Evolutionary conservation across 1,140 invertebrate genomes (phyloP), one percentile per base, ranked within the genome.

Genomic region (Leptopilina clavipes): DNA sequence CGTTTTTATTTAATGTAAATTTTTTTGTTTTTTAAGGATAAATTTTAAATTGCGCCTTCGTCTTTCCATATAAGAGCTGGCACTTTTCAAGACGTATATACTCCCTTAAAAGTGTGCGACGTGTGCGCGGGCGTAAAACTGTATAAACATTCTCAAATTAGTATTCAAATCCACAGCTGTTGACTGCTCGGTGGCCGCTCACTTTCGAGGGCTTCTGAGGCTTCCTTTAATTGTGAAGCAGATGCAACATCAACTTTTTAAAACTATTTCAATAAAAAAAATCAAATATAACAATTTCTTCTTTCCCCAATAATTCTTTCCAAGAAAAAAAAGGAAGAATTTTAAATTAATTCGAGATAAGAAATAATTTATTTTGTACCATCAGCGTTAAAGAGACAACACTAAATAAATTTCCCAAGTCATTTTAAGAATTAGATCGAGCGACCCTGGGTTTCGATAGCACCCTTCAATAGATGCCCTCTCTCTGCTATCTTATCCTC

Each of bases 91-190:
- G 56, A 25, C 17, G 52, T 17, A 54, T 76, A 22, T 71, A 43
- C 22, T 75, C 65, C 73, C 52, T 65, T 74, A 76, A 76, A 79
- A 76, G 77, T 77, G 79, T 74, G 78, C 72, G 48, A 52, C 48
- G 25, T 31, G 25, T 59, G 56, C 22, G 48, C 80, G 85, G 81
- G 83, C 81, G 83, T 71, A 75, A 86, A 79, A 82, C 83, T 88
- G 86, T 88, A 88, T 89, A 89, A 89, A 88, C 86, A 89, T 89
- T 89, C n/a, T 85, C 76, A 86, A 89, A 89, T 89, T 89, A 89
- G 86, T 87, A 89, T 89, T 89, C 86, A 85, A 85, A 88, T 85
- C 84, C 81, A 86, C 88, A 89, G 87, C 88, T 89, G 88, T 88
- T 86, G 87, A 87, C 84, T 84, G 82, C 84, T 86, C 82, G 84